A percentile compares a stretch with the other conserved stretches of the same genome.
phyloP scores from a whole-genome alignment of 1,140 invertebrate species.

The Drosophila pectinifera region DNA sequence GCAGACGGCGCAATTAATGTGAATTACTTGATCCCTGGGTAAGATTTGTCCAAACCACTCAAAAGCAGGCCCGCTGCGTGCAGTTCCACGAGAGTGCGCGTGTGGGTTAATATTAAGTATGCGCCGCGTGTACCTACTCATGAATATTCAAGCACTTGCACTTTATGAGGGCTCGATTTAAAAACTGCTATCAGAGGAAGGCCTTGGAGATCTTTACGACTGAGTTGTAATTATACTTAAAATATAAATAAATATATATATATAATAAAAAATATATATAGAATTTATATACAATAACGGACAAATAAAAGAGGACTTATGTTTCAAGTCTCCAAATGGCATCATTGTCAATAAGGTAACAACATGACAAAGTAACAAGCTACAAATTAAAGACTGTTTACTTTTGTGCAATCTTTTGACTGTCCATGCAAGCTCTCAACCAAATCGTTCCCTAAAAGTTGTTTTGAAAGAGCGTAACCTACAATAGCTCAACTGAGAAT shows the following conservation, averaged over 20 bases:
- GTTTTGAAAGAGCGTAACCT: too few species aligned
- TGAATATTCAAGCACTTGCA: slow-evolving; percentile 4
- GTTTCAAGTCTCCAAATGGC: too few species aligned
- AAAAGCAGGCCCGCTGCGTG: slow-evolving; percentile 27
- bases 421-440: too few species aligned
- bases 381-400: too few species aligned
- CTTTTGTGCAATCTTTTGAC: too few species aligned
- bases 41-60: slow-evolving; percentile 38
- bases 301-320: too few species aligned
- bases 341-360: too few species aligned
- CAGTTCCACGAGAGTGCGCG: slow-evolving; percentile 20
- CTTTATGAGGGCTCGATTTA: not conserved
- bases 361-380: too few species aligned
- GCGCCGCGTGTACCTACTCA: slow-evolving; percentile 9
- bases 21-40: slow-evolving; percentile 23
- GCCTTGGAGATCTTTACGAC: not conserved
- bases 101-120: slow-evolving; percentile 26
- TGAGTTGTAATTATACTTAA: not conserved
- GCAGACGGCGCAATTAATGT: slow-evolving; percentile 50
- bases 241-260: not conserved
- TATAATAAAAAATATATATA: not conserved
- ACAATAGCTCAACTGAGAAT: too few species aligned
- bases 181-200: too few species aligned
- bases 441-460: too few species aligned
- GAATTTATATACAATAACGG: not conserved